Conservation (phyloP, 2,797 vertebrate genomes). For the Cyclopterus lumpus region DNA sequence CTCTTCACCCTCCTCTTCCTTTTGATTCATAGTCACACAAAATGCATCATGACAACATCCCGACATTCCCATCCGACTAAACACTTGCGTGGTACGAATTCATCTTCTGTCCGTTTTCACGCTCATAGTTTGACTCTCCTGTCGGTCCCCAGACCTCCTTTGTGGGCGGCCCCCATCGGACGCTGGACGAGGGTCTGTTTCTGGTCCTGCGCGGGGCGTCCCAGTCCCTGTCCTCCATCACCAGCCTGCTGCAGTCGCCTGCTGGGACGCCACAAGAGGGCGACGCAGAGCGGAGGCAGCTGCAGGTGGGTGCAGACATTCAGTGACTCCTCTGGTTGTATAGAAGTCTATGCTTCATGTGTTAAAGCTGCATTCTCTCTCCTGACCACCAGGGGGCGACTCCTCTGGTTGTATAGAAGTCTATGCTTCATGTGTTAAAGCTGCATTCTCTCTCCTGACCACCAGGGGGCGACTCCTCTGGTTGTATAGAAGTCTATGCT, state of each 20-base stretch:
- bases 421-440: no score
- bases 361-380: no score
- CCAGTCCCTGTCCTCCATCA: constrained; percentile 83
- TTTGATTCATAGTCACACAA: neutral
- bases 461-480: no score
- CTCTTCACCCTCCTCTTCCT: neutral
- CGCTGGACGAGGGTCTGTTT: constrained; percentile 86
- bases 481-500: no score
- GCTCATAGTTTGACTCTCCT: neutral
- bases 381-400: no score
- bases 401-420: no score
- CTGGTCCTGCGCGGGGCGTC: constrained; percentile 82
- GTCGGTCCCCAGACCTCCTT: constrained; percentile 16
- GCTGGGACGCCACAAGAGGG: constrained; percentile 66
- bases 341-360: no score
- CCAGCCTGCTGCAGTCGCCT: constrained; percentile 76
- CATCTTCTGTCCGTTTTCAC: neutral
- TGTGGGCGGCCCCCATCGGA: constrained; percentile 21
- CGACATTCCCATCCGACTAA: neutral
- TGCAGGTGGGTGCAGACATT: constrained; percentile 80
- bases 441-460: no score
- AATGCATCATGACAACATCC: neutral
- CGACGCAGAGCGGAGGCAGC: constrained; percentile 78
- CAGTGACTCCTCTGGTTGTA: no score
- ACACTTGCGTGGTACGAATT: neutral